phyloP scores from a whole-genome alignment of 2,888 invertebrate genomes.

The Pecten maximus region DNA sequence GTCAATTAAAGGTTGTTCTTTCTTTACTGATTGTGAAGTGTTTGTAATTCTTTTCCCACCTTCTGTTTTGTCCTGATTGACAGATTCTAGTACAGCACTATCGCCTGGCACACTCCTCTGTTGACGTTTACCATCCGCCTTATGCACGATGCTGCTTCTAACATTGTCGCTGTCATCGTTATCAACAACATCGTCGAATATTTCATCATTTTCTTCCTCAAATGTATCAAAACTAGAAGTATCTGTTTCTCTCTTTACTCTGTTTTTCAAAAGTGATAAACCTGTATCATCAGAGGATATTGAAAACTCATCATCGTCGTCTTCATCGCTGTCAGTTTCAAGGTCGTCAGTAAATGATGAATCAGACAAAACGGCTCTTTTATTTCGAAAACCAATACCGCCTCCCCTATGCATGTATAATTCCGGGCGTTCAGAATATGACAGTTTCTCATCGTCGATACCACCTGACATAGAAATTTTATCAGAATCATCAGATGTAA shows the following conservation, averaged over 20 bases:
- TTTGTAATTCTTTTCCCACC: neutral
- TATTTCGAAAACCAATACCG: neutral
- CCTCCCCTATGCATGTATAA: neutral
- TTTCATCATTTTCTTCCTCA: constrained; percentile 31
- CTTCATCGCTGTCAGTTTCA: neutral
- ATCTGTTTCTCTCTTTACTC: neutral
- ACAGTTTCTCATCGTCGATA: neutral
- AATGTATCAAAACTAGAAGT: neutral
- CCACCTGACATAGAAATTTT: neutral
- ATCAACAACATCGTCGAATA: neutral
- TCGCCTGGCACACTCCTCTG: neutral
- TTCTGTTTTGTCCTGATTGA: neutral
- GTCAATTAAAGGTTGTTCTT: neutral
- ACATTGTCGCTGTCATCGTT: neutral
- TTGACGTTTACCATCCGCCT: neutral
- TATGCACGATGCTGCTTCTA: neutral
- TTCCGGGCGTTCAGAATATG: neutral
- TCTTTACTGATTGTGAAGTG: neutral
- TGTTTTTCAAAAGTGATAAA: neutral
- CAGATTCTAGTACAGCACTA: neutral
- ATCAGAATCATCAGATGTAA: neutral
- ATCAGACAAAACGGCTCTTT: neutral
- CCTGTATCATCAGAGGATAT: constrained; percentile 21
- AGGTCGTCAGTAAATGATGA: neutral
- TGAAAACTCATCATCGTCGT: constrained; percentile 23